These are phyloP conservation scores for Callyntrura guangdongensis DNA, from an alignment of 2,888 invertebrate genomes.

Conservation along the genomic window DNA sequence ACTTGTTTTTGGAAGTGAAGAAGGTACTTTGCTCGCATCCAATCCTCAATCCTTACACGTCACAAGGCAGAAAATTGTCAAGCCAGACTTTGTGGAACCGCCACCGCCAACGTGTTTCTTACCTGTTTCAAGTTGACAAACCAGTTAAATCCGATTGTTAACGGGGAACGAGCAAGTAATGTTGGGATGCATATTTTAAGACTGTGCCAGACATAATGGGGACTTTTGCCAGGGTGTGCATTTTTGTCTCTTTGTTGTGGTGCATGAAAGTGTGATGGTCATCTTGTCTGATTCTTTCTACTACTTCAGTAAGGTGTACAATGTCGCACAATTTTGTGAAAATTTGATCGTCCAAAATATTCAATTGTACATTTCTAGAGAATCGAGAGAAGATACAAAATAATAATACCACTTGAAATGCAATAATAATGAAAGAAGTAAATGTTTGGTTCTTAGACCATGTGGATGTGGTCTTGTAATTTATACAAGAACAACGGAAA, in stretches of 20 bases:
- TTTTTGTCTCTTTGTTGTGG: too few relatives aligned
- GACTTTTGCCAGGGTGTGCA: conserved; percentile 45
- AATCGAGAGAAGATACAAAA: too few relatives aligned
- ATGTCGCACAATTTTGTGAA: too few relatives aligned
- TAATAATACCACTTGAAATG: too few relatives aligned
- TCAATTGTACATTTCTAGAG: too few relatives aligned
- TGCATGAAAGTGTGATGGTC: conserved; percentile 13
- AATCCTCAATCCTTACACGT: conserved; percentile 56
- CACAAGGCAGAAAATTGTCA: conserved; percentile 74
- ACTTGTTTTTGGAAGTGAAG: conserved; percentile 42
- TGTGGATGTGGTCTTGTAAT: too few relatives aligned
- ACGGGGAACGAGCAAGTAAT: conserved; percentile 4
- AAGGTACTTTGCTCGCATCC: conserved; percentile 62
- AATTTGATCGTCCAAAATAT: too few relatives aligned
- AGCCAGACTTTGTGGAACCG: conserved; percentile 78
- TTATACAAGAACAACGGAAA: too few relatives aligned
- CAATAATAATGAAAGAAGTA: too few relatives aligned
- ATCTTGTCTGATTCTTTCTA: too few relatives aligned
- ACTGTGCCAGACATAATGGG: conserved; percentile 41
- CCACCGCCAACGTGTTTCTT: conserved; percentile 16
- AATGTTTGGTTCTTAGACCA: too few relatives aligned
- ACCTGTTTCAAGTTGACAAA: background rate
- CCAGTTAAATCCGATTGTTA: conserved; percentile 27
- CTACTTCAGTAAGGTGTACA: too few relatives aligned
- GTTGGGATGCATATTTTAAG: background rate